A percentile compares a stretch with the other conserved stretches of the same genome.
phyloP scores from a whole-genome alignment of 2,113 vertebrate species.

The Tychaedon coryphoeus region DNA sequence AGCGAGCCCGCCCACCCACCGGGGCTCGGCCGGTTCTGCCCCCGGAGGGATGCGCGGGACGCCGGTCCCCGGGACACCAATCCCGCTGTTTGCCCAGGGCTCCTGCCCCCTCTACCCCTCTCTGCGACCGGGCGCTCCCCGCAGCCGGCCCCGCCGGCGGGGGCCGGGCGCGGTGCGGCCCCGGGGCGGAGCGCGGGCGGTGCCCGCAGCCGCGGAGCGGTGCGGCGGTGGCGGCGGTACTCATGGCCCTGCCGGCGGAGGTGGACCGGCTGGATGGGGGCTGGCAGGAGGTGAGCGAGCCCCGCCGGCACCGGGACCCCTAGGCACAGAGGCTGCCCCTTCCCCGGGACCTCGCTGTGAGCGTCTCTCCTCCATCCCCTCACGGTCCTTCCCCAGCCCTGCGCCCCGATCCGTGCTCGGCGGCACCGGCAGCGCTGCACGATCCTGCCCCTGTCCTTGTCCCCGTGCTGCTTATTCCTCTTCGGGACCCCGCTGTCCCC shows the following conservation, averaged over 20 bases:
- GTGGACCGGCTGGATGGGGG: neutral
- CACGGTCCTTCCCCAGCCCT: neutral
- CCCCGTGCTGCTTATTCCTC: neutral
- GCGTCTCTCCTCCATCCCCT: neutral
- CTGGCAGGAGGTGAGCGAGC: slow-evolving; percentile 43
- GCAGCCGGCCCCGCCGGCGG: neutral
- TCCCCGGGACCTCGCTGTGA: neutral
- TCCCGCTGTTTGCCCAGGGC: neutral
- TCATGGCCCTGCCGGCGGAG: slow-evolving; percentile 20
- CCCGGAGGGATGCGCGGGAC: neutral
- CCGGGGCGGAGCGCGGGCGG: slow-evolving; percentile 19
- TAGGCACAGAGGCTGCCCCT: neutral
- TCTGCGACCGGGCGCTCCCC: neutral
- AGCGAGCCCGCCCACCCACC: accelerated
- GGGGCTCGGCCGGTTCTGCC: neutral
- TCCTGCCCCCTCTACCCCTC: neutral
- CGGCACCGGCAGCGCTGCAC: neutral
- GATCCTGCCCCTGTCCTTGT: neutral
- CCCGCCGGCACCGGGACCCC: neutral
- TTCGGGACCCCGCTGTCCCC: neutral
- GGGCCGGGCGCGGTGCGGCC: neutral
- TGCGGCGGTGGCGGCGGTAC: neutral
- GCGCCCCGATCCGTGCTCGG: neutral
- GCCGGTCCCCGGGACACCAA: neutral
- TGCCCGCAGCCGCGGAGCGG: neutral